Evolutionary conservation across 2,888 invertebrate genomes (phyloP).

Genomic region (Pteria penguin): DNA sequence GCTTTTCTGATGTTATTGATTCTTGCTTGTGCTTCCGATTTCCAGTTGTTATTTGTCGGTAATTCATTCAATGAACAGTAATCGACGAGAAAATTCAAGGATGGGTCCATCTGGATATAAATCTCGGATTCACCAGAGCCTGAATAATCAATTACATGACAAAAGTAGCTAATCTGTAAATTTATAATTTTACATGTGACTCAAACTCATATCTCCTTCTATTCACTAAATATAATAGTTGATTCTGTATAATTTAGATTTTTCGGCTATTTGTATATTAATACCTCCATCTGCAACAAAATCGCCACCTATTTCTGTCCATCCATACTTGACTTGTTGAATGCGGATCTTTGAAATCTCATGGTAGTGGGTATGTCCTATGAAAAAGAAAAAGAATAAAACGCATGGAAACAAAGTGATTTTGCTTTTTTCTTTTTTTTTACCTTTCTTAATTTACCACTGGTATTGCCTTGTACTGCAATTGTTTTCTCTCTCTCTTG

Average conservation of each 20-base stretch:
- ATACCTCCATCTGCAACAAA: not conserved
- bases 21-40: slow-evolving; percentile 25
- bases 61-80: slow-evolving; percentile 19
- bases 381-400: not conserved
- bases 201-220: too few species aligned
- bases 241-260: too few species aligned
- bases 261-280: too few species aligned
- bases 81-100: slow-evolving; percentile 28
- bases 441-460: too few species aligned
- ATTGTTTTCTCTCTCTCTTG: too few species aligned
- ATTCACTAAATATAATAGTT: too few species aligned
- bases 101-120: slow-evolving; percentile 17
- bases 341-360: not conserved
- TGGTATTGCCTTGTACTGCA: too few species aligned
- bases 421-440: too few species aligned
- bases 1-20: slow-evolving; percentile 34
- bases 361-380: slow-evolving; percentile 4
- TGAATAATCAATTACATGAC: too few species aligned
- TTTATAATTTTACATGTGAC: too few species aligned
- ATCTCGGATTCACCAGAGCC: slow-evolving; percentile 6
- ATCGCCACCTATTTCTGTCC: slow-evolving; percentile 26
- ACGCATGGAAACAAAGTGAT: not conserved
- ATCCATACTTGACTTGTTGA: slow-evolving; percentile 24
- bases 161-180: too few species aligned
- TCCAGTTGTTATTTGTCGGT: slow-evolving; percentile 24